A percentile compares a stretch with the other conserved stretches of the same genome.
Evolutionary conservation across 2,797 vertebrate species (phyloP).

Genomic region (Tympanoctomys barrerae): DNA sequence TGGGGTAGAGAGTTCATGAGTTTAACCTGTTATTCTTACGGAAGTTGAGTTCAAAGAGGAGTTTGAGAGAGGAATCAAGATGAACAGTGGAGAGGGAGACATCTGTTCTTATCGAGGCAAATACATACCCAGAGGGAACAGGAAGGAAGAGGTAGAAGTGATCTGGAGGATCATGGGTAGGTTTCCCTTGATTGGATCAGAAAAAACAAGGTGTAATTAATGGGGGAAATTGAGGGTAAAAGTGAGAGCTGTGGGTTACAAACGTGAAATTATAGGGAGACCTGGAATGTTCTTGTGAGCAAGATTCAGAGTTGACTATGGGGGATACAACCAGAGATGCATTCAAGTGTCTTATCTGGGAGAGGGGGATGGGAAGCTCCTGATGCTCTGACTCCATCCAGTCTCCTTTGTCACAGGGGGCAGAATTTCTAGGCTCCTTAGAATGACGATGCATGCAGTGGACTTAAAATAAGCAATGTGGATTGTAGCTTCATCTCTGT

Average conservation of each 20-base stretch:
- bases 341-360: no score
- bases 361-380: not conserved
- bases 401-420: not conserved
- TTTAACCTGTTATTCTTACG: not conserved
- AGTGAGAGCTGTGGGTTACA: not conserved
- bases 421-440: not conserved
- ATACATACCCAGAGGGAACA: not conserved
- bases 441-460: not conserved
- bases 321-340: not conserved
- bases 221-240: not conserved
- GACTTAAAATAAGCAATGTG: slow-evolving; percentile 20
- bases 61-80: not conserved
- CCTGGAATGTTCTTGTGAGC: not conserved
- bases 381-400: not conserved
- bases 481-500: not conserved
- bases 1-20: not conserved
- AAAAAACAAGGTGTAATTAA: slow-evolving; percentile 2
- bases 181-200: not conserved
- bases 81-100: not conserved
- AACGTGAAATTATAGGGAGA: not conserved
- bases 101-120: not conserved
- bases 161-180: not conserved
- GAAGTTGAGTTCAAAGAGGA: not conserved
- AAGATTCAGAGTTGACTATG: not conserved
- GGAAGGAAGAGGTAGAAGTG: not conserved